Percentiles rank a stretch among this genome's conserved stretches.
phyloP scores from a whole-genome alignment of 2,888 invertebrate species.

The Amaurobius ferox region DNA sequence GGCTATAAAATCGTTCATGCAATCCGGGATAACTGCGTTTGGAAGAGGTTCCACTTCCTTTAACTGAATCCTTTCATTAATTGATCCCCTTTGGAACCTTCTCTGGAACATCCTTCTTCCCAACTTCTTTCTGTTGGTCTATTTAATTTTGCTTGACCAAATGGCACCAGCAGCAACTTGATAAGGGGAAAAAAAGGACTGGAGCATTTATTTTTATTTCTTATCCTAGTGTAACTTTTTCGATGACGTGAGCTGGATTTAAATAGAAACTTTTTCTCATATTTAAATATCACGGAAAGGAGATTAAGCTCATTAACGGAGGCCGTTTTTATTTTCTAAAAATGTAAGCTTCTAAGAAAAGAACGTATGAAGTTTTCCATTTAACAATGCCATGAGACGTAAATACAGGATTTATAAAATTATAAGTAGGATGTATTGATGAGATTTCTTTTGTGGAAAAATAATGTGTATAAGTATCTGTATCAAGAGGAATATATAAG shows the following conservation, averaged over 20 bases:
- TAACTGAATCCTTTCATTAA: not conserved
- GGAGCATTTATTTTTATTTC: not conserved
- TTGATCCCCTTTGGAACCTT: too few relatives aligned
- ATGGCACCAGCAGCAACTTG: slow-evolving; percentile 2
- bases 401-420: too few relatives aligned
- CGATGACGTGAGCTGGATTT: not conserved
- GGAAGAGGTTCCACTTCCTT: slow-evolving; percentile 37
- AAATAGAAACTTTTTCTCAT: slow-evolving; percentile 23
- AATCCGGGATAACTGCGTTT: slow-evolving; percentile 47
- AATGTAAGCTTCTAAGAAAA: too few relatives aligned
- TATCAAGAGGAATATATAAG: too few relatives aligned
- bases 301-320: not conserved
- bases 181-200: slow-evolving; percentile 25
- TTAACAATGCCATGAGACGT: too few relatives aligned
- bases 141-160: slow-evolving; percentile 48
- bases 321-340: too few relatives aligned
- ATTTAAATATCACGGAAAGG: slow-evolving; percentile 23
- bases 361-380: too few relatives aligned
- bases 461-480: too few relatives aligned
- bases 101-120: slow-evolving; percentile 2
- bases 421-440: too few relatives aligned
- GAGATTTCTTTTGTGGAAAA: too few relatives aligned
- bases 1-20: slow-evolving; percentile 22
- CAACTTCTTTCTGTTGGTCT: not conserved
- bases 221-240: not conserved